Conservation (phyloP, 2,113 vertebrate species). For the Xenus cinereus region DNA sequence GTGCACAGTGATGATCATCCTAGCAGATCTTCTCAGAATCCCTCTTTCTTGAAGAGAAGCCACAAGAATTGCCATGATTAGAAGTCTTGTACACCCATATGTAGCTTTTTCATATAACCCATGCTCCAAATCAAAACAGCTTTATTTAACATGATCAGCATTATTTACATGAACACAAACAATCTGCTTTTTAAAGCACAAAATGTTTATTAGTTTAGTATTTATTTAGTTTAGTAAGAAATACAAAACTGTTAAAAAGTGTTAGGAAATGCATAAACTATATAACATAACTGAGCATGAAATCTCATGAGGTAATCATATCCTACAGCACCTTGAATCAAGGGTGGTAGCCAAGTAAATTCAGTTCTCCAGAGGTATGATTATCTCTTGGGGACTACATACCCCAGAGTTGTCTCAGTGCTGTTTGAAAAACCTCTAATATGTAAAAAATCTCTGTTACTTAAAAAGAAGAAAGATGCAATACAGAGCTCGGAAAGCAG, state of each 20-base stretch:
- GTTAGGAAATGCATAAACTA: neutral
- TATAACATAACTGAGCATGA: neutral
- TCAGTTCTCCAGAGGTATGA: neutral
- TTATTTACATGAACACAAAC: neutral
- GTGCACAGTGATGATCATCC: neutral
- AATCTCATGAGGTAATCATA: neutral
- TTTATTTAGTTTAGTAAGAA: neutral
- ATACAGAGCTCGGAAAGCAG: neutral
- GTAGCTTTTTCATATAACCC: neutral
- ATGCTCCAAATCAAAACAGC: neutral
- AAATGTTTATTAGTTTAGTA: neutral
- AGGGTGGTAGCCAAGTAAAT: neutral
- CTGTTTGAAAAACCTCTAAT: neutral
- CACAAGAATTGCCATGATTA: neutral
- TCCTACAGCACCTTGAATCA: neutral
- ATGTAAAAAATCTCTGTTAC: neutral
- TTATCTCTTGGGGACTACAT: neutral
- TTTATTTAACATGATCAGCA: neutral
- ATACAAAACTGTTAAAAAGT: neutral
- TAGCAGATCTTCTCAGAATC: neutral
- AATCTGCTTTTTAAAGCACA: neutral
- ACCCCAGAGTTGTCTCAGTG: neutral
- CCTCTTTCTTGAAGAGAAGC: neutral
- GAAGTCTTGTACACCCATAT: neutral
- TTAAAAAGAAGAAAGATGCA: neutral